phyloP scores from a whole-genome alignment of 2,888 invertebrate species.

The Augochlorella aurata region DNA sequence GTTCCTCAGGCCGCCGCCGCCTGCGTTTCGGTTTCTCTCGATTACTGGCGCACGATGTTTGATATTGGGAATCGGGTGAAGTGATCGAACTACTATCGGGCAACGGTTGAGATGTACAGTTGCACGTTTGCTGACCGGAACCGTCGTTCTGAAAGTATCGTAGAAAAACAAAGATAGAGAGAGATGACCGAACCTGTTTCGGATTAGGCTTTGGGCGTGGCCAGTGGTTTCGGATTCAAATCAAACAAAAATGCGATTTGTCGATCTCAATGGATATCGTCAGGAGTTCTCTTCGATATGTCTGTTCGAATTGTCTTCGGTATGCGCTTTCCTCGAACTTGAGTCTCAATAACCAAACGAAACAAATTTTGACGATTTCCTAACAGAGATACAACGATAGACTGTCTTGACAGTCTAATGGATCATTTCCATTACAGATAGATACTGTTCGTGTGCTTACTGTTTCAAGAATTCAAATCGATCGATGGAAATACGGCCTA shows the following conservation, averaged over 20 bases:
- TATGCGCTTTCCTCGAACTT: background rate
- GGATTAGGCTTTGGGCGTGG: conserved; percentile 15
- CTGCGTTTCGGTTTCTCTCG: conserved; percentile 79
- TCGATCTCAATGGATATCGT: background rate
- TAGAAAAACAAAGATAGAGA: conserved; percentile 66
- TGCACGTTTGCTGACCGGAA: conserved; percentile 76
- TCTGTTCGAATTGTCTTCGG: background rate
- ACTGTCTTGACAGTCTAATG: background rate
- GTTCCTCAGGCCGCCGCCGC: conserved; percentile 81
- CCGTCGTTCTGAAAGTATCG: conserved; percentile 79
- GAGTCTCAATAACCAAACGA: background rate
- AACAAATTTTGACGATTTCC: background rate
- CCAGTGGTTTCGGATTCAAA: background rate
- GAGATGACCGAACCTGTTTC: conserved; percentile 30
- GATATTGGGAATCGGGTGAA: conserved; percentile 69
- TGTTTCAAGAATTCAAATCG: too few species aligned
- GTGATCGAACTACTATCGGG: conserved; percentile 66
- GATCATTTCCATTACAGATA: background rate
- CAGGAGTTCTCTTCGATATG: background rate
- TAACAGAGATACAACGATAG: background rate
- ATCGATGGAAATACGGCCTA: too few species aligned
- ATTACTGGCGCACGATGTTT: conserved; percentile 65
- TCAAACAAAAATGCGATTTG: background rate
- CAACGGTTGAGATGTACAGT: conserved; percentile 76
- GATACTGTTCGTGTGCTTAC: too few species aligned